Evolutionary conservation across 2,113 vertebrate species (phyloP).

Genomic region (Mobula birostris): DNA sequence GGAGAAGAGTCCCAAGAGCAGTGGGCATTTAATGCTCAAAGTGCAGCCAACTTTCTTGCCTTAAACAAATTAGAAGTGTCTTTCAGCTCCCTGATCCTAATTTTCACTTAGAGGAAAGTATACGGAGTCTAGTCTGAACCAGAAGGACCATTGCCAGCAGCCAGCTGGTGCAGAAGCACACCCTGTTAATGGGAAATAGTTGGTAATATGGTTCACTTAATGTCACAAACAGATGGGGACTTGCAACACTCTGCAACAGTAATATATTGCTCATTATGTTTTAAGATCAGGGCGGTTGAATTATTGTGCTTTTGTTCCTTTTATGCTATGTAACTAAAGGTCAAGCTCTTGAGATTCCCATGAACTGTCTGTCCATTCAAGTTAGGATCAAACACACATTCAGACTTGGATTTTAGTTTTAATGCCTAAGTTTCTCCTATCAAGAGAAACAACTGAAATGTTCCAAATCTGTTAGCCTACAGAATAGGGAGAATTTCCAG

Average conservation of each 20-base stretch:
- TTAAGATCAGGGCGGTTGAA: background rate
- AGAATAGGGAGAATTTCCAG: background rate
- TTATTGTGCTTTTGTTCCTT: background rate
- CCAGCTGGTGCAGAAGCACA: constrained; percentile 39
- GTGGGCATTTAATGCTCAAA: background rate
- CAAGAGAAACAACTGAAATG: background rate
- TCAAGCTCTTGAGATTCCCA: background rate
- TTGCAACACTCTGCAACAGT: background rate
- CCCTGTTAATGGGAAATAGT: constrained; percentile 40
- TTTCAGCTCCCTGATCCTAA: background rate
- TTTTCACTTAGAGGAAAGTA: background rate
- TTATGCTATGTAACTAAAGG: background rate
- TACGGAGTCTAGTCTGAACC: background rate
- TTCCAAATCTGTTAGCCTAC: background rate
- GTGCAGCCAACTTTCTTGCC: background rate
- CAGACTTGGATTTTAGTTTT: background rate
- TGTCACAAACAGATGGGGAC: constrained; percentile 41
- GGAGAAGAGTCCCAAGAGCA: background rate
- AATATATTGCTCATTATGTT: background rate
- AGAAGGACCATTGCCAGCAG: constrained; percentile 29
- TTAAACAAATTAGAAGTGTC: background rate
- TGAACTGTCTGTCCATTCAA: background rate
- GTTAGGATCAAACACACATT: background rate
- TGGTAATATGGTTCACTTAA: constrained; percentile 42
- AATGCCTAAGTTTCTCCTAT: background rate